Conservation (phyloP, 2,888 invertebrate genomes). For the Athalia rosae region DNA sequence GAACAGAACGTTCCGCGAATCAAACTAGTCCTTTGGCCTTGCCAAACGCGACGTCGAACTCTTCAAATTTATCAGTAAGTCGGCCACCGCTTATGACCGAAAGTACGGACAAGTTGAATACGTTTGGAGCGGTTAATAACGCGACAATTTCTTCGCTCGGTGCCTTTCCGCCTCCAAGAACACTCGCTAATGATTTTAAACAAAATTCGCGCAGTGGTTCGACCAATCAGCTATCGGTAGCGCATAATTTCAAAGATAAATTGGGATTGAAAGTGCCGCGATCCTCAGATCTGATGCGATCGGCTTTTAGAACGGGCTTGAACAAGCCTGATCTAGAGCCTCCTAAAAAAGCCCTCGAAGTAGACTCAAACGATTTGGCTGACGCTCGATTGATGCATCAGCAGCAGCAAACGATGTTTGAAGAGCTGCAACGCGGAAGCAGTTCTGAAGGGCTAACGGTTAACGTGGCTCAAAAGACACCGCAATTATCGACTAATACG, state of each 20-base stretch:
- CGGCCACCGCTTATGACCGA: conserved; percentile 5
- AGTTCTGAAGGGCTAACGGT: neutral
- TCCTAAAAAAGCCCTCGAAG: neutral
- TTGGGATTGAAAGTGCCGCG: neutral
- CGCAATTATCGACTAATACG: neutral
- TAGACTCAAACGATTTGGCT: neutral
- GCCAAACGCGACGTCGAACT: conserved; percentile 23
- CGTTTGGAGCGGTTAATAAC: neutral
- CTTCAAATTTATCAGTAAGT: neutral
- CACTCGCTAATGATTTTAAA: neutral
- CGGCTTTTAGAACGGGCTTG: neutral
- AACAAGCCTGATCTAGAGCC: neutral
- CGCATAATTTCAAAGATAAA: neutral
- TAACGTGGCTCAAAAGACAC: neutral
- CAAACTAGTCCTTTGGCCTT: conserved; percentile 63
- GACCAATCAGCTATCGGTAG: neutral
- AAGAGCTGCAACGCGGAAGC: too few relatives aligned
- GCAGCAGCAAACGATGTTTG: too few relatives aligned
- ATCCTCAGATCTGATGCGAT: neutral
- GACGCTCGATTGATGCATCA: neutral
- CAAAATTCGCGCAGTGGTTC: conserved; percentile 1
- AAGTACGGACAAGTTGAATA: neutral
- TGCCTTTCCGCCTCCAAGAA: neutral
- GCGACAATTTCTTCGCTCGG: neutral
- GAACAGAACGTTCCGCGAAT: conserved; percentile 48